These are phyloP conservation scores for Drosophila ficusphila DNA, from an alignment of 1,140 invertebrate species.

Conservation along the genomic window DNA sequence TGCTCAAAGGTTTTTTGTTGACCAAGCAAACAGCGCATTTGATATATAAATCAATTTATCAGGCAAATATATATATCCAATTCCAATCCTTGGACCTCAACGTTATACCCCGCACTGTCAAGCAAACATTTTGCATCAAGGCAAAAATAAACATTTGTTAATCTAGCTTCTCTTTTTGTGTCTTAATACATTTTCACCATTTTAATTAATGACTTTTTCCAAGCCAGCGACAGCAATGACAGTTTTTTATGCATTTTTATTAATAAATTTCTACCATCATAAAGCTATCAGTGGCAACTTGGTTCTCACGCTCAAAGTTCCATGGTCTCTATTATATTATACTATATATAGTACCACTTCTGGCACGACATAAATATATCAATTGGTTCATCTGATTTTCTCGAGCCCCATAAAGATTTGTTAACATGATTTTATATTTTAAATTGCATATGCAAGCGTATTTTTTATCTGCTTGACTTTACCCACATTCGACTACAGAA, in stretches of 20 bases:
- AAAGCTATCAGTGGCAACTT: constrained; percentile 40
- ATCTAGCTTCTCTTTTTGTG: constrained; percentile 9
- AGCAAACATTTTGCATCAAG: constrained; percentile 13
- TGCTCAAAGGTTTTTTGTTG: no score
- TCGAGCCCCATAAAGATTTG: constrained; percentile 5
- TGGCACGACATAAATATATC: constrained; percentile 30
- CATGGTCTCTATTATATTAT: constrained; percentile 1
- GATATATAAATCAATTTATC: neutral
- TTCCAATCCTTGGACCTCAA: neutral
- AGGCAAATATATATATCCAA: neutral
- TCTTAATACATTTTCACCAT: constrained; percentile 25
- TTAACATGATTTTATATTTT: constrained; percentile 27
- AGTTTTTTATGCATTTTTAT: constrained; percentile 50
- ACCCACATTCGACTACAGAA: constrained; percentile 28
- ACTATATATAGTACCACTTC: constrained; percentile 13
- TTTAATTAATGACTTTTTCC: constrained; percentile 34
- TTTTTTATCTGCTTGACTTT: constrained; percentile 17
- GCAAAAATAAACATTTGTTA: constrained; percentile 37
- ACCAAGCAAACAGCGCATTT: neutral
- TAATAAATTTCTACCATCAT: constrained; percentile 43
- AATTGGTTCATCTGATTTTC: constrained; percentile 34
- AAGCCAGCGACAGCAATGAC: constrained; percentile 23
- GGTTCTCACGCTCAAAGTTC: constrained; percentile 56
- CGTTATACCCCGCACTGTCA: constrained; percentile 1
- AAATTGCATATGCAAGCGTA: constrained; percentile 25